These are phyloP conservation scores for Polypterus bichir DNA, from an alignment of 2,113 vertebrate species.

Conservation along the genomic window DNA sequence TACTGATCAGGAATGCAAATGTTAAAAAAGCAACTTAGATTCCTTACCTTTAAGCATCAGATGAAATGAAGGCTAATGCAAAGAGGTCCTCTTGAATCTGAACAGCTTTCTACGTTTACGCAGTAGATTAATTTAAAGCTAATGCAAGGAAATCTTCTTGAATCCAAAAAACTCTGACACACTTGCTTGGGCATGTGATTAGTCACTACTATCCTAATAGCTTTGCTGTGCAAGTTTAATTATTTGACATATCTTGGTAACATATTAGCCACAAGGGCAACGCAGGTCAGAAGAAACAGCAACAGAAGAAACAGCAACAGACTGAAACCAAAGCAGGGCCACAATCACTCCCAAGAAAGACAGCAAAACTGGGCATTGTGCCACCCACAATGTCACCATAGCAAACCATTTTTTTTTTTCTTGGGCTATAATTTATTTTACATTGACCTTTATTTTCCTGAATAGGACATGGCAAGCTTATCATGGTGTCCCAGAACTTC, in stretches of 20 bases:
- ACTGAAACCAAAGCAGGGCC: conserved; percentile 2
- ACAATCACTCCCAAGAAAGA: conserved; percentile 12
- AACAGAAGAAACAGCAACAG: conserved; percentile 16
- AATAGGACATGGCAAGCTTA: background rate
- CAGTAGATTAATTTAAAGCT: too few species aligned
- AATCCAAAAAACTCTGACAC: background rate
- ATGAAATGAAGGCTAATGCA: too few species aligned
- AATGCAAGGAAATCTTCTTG: background rate
- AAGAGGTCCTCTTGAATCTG: too few species aligned
- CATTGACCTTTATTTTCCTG: background rate
- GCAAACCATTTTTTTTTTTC: conserved; percentile 16
- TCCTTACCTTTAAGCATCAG: too few species aligned
- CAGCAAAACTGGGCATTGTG: conserved; percentile 16
- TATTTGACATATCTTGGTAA: conserved; percentile 20
- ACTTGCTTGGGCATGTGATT: conserved; percentile 16
- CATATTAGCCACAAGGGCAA: conserved; percentile 24
- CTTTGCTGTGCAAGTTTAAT: conserved; percentile 14
- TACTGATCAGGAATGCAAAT: too few species aligned
- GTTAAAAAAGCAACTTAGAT: too few species aligned
- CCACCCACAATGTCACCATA: conserved; percentile 24
- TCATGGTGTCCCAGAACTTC: background rate
- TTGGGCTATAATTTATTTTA: background rate
- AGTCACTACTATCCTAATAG: background rate
- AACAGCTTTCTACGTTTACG: too few species aligned
- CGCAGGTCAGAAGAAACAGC: conserved; percentile 16